Conservation (phyloP, 2,113 vertebrate genomes). For the Bujurquina vittata region DNA sequence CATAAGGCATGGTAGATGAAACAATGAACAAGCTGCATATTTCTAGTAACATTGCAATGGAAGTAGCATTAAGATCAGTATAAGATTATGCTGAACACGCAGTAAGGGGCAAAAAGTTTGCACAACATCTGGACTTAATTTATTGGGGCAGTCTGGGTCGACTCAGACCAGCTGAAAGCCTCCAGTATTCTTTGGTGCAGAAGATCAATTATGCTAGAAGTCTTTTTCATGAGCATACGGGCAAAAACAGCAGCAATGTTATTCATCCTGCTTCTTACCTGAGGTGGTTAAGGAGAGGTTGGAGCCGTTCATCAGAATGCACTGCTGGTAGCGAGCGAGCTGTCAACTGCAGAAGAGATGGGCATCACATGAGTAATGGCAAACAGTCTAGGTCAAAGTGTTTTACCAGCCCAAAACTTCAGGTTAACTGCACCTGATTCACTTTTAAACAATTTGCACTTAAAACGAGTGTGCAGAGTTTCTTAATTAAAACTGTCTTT, state of each 20-base stretch:
- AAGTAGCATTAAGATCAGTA: not conserved
- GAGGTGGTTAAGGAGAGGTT: conserved; percentile 95
- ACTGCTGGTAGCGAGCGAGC: conserved; percentile 90
- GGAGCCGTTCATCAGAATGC: conserved; percentile 96
- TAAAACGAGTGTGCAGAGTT: not conserved
- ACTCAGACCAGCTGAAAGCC: conserved; percentile 18
- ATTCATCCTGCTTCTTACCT: conserved; percentile 83
- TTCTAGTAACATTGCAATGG: not conserved
- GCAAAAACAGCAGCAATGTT: conserved; percentile 27
- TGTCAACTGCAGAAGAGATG: conserved; percentile 85
- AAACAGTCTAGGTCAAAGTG: conserved; percentile 42
- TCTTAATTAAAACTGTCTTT: conserved; percentile 1
- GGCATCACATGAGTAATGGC: conserved; percentile 53
- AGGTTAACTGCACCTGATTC: not conserved
- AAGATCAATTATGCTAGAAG: conserved; percentile 43
- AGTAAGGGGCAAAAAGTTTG: not conserved
- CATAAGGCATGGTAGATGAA: not conserved
- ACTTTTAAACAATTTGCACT: not conserved
- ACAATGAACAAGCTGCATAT: not conserved
- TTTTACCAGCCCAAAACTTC: not conserved
- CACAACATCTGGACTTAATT: conserved; percentile 25
- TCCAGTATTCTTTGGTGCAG: not conserved
- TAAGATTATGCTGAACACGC: not conserved
- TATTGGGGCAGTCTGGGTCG: not conserved
- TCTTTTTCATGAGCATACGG: conserved; percentile 12